Evolutionary conservation across 1,140 invertebrate species (phyloP).

Genomic region (Zaprionus africanus): DNA sequence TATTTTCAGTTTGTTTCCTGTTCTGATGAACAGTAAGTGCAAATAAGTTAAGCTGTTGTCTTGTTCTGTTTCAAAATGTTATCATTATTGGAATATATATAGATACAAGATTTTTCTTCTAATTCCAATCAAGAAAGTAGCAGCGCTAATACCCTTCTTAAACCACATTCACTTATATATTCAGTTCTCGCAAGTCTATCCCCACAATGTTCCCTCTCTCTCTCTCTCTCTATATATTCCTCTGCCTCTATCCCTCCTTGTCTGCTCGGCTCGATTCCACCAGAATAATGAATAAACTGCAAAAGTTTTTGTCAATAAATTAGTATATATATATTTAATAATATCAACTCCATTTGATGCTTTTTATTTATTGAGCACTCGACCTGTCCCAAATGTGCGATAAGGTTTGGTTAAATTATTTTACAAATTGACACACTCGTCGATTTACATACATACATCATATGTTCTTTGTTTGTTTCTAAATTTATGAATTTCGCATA

Average conservation of each 20-base stretch:
- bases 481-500: conserved; percentile 20
- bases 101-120: too few relatives aligned
- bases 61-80: too few relatives aligned
- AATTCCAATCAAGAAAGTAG: too few relatives aligned
- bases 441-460: conserved; percentile 51
- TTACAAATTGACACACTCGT: conserved; percentile 56
- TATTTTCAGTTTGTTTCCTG: too few relatives aligned
- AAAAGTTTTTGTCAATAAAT: conserved; percentile 36
- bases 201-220: too few relatives aligned
- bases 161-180: too few relatives aligned
- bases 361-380: conserved; percentile 50
- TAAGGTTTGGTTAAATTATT: conserved; percentile 47
- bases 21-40: too few relatives aligned
- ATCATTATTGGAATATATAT: too few relatives aligned
- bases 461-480: conserved; percentile 39
- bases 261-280: neutral
- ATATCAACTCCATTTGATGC: conserved; percentile 51
- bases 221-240: too few relatives aligned
- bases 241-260: neutral
- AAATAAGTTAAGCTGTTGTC: too few relatives aligned
- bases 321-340: conserved; percentile 40
- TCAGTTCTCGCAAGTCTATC: too few relatives aligned
- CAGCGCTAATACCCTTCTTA: too few relatives aligned
- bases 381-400: conserved; percentile 55
- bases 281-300: neutral